Base-by-base conservation (phyloP, 2,888 invertebrate species). In the Tillus elongatus region DNA sequence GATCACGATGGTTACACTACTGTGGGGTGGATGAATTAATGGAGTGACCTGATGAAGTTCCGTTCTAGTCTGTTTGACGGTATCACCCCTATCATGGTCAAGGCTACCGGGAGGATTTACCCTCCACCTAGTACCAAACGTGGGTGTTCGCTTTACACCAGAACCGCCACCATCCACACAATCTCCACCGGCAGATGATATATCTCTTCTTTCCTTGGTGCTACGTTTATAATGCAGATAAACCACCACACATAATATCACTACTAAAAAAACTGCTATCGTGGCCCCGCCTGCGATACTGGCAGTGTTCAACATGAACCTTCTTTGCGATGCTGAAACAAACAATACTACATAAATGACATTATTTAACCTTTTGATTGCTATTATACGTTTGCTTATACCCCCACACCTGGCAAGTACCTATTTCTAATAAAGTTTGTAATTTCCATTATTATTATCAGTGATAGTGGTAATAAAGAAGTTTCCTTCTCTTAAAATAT, bases 231-330 rank as follows among this genome's bases (percentile, higher is more conserved):
- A 71, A 49, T 75, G 73, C 62, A 77, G 69, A 69, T 77, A 78
- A 56, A 75, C 73, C 59, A 74, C 74, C 61, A 75, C 69, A 66
- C 77, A 76, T 63, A 79, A 71, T 66, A 77, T 73, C 66, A 78
- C 74, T 56, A 77, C 77, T 59, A 78, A 72, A 68, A 79, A 73
- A 61, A 77, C 75, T 54, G 78, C 79, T 61, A 78, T 70, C 50
- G 82, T 82, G 57, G 83, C 86, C 61, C 86, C 86, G 61, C 85
- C 82, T 54, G 87, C 87, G 70, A 88, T 86, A 64, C 84, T 83
- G 59, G 88, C 88, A 59, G 82, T 86, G 72, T 87, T 85, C 70
- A 88, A 74, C 82, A 86, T 81, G 63, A 82, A 79, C 67, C 81
- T 79, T 61, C 81, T 79, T 67, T 83, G 77, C 61, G 82, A 77